These are phyloP conservation scores for Shargacucullia verbasci DNA, from an alignment of 2,888 invertebrate species.

Conservation along the genomic window DNA sequence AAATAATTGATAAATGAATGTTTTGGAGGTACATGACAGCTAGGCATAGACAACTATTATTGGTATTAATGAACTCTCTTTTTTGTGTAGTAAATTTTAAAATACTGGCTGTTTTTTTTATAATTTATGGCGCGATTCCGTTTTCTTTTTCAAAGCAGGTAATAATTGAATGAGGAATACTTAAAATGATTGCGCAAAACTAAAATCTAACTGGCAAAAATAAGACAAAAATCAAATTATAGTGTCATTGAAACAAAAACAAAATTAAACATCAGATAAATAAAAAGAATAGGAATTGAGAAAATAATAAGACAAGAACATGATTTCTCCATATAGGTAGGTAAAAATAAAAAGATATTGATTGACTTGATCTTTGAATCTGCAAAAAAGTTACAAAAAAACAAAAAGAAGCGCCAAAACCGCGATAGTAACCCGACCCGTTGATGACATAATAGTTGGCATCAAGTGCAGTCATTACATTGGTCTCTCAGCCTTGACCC, in stretches of 20 bases:
- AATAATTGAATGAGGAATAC: too few relatives aligned
- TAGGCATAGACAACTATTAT: neutral
- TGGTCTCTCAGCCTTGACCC: conserved; percentile 74
- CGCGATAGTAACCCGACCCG: conserved; percentile 41
- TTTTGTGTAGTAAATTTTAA: too few relatives aligned
- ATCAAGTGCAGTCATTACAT: conserved; percentile 65
- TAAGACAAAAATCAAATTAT: too few relatives aligned
- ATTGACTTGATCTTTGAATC: neutral
- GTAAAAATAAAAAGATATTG: neutral
- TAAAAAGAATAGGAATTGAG: too few relatives aligned
- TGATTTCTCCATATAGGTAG: neutral
- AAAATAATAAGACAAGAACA: too few relatives aligned
- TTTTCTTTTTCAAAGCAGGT: too few relatives aligned
- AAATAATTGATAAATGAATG: conserved; percentile 11
- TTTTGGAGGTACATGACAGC: conserved; percentile 12
- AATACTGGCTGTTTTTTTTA: too few relatives aligned
- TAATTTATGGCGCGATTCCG: too few relatives aligned
- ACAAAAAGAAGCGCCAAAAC: conserved; percentile 11
- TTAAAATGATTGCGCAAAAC: too few relatives aligned
- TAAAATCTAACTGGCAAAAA: too few relatives aligned
- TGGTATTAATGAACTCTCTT: neutral
- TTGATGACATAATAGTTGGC: conserved; percentile 66
- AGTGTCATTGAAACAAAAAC: too few relatives aligned
- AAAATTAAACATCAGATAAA: too few relatives aligned
- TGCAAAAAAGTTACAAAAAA: neutral